These are phyloP conservation scores for Tigriopus japonicus DNA, from an alignment of 1,140 invertebrate species.

Conservation along the genomic window DNA sequence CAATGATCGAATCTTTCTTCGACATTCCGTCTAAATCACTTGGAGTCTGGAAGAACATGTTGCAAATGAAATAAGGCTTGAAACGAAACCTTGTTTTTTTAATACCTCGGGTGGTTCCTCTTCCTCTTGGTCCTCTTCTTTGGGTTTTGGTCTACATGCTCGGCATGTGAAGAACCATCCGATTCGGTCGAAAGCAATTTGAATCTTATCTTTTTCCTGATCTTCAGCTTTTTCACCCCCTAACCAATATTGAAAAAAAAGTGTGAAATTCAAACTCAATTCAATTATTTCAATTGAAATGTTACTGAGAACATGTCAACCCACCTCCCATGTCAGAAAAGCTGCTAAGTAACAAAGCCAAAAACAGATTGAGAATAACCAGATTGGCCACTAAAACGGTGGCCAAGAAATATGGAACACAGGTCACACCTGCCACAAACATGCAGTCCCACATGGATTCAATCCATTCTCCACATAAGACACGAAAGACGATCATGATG, in stretches of 20 bases:
- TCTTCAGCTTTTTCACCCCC: background rate
- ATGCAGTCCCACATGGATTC: slow-evolving; percentile 96
- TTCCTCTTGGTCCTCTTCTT: too few species aligned
- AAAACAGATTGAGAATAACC: slow-evolving; percentile 90
- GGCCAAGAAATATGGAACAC: slow-evolving; percentile 90
- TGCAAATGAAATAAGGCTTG: too few species aligned
- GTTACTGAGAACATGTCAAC: background rate
- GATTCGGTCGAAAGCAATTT: slow-evolving; percentile 2
- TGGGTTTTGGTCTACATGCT: too few species aligned
- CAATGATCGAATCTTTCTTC: too few species aligned
- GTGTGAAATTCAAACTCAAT: too few species aligned
- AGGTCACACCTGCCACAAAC: slow-evolving; percentile 66
- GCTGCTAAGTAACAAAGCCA: slow-evolving; percentile 90
- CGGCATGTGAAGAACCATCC: background rate
- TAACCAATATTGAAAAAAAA: too few species aligned
- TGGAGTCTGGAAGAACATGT: too few species aligned
- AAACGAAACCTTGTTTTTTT: too few species aligned
- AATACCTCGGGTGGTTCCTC: too few species aligned
- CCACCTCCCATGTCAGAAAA: slow-evolving; percentile 31
- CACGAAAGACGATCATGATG: slow-evolving; percentile 93
- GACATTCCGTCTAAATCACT: too few species aligned
- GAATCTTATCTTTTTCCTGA: slow-evolving; percentile 7
- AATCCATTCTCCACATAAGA: slow-evolving; percentile 94
- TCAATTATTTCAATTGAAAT: too few species aligned
- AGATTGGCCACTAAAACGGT: slow-evolving; percentile 93